Conservation (phyloP, 1,140 invertebrate species). For the Ostrea edulis region DNA sequence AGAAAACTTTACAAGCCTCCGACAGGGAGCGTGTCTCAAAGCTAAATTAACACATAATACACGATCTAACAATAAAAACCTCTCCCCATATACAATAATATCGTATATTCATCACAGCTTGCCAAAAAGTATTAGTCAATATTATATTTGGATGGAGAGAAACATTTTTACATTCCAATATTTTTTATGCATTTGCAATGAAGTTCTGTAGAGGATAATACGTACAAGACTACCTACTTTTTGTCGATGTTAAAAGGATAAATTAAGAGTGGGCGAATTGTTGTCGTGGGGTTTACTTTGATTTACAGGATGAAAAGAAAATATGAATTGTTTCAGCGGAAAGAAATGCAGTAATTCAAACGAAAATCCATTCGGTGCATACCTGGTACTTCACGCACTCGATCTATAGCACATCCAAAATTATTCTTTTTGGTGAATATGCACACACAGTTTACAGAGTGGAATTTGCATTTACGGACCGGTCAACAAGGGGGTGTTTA, state of each 20-base stretch:
- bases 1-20: constrained; percentile 8
- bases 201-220: background rate
- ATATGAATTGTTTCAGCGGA: background rate
- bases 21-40: constrained; percentile 16
- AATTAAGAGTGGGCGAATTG: background rate
- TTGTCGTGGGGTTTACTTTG: background rate
- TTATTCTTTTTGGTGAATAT: too few species aligned
- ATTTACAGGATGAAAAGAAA: background rate
- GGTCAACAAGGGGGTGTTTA: too few species aligned
- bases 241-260: background rate
- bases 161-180: background rate
- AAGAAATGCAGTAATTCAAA: too few species aligned
- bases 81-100: background rate
- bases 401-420: too few species aligned
- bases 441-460: too few species aligned
- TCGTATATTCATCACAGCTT: background rate
- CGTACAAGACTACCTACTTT: background rate
- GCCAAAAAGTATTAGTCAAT: background rate
- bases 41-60: constrained; percentile 33
- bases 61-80: constrained; percentile 22
- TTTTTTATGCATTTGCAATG: background rate
- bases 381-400: too few species aligned
- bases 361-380: too few species aligned
- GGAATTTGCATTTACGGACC: too few species aligned
- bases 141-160: background rate